Evolutionary conservation across 2,797 vertebrate species (phyloP), one percentile per base, ranked within the genome.

Genomic region (Echeneis naucrates): DNA sequence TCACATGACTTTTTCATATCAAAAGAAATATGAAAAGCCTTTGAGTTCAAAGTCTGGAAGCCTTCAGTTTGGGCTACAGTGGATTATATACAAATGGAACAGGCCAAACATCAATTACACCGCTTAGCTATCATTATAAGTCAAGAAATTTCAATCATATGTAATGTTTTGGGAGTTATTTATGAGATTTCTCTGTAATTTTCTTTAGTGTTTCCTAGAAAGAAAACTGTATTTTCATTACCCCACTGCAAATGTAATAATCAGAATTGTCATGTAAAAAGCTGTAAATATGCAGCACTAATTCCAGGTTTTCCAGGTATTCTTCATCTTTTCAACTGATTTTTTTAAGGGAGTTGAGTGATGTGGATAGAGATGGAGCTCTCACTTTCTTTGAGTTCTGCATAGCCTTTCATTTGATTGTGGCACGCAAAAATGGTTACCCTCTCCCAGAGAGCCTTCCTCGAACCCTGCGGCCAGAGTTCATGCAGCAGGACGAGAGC

Each of bases 391-490:
- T 94, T 0, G 98, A 99, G 90, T 99, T 99, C 72, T 98, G 97
- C 93, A 96, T 95, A 0, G 98, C 98, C 2, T 99, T 99, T 85
- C 98, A 99, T 86, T 93, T 99, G 27, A 96, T 99, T 24, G 98
- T 99, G 88, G 98, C 97, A 0, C 94, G 97, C n/a, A 99, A 99
- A 91, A 99, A 99, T 5, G 97, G 98, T 7, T 99, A 96, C 82
- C 93, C 95, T 6, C 93, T 99, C 17, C 98, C 98, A 0, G 96
- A 98, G 75, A 93, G 78, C 4, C 94, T 99, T 14, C 98, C 98
- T 0, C 93, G 94, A 1, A 95, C 95, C 0, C 92, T 99, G 78
- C 87, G 89, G 75, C 94, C 81, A 0, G 94, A 94, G 17, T 93
- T 92, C 59, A 56, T 92, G 26, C 93, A 94, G 72, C 90, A 92